Evolutionary conservation across 2,113 vertebrate species (phyloP).

Genomic region (Capreolus pygargus): DNA sequence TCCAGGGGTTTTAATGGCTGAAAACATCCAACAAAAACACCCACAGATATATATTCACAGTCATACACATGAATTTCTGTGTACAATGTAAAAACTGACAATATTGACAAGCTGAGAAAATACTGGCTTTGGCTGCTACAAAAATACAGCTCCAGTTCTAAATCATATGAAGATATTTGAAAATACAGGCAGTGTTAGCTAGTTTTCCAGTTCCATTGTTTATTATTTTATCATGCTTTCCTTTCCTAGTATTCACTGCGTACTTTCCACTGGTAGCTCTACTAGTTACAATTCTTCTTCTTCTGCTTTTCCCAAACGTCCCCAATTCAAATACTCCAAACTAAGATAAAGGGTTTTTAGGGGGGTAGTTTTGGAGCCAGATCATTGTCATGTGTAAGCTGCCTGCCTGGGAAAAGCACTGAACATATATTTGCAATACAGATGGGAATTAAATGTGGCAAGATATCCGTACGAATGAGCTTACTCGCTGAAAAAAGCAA

Average conservation of each 20-base stretch:
- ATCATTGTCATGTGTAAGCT: background rate
- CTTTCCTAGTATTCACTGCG: background rate
- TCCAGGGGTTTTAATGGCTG: fast-evolving
- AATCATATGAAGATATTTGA: background rate
- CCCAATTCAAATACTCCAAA: background rate
- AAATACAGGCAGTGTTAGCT: background rate
- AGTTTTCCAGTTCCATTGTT: background rate
- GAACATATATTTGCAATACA: background rate
- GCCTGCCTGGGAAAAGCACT: background rate
- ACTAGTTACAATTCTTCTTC: too few relatives aligned
- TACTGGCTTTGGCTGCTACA: background rate
- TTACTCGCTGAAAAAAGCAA: background rate
- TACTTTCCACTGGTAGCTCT: background rate
- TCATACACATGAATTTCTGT: background rate
- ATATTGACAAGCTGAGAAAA: background rate
- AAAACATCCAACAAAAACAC: background rate
- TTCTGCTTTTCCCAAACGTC: background rate
- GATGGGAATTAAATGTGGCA: background rate
- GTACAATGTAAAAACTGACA: background rate
- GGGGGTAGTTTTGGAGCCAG: background rate
- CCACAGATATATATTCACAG: background rate
- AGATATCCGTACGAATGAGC: background rate
- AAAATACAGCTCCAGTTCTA: background rate
- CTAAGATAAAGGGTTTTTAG: background rate
- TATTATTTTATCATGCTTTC: background rate